Base-by-base conservation (phyloP, 2,113 vertebrate genomes). In the rabbit (Oryctolagus cuniculus) region DNA sequence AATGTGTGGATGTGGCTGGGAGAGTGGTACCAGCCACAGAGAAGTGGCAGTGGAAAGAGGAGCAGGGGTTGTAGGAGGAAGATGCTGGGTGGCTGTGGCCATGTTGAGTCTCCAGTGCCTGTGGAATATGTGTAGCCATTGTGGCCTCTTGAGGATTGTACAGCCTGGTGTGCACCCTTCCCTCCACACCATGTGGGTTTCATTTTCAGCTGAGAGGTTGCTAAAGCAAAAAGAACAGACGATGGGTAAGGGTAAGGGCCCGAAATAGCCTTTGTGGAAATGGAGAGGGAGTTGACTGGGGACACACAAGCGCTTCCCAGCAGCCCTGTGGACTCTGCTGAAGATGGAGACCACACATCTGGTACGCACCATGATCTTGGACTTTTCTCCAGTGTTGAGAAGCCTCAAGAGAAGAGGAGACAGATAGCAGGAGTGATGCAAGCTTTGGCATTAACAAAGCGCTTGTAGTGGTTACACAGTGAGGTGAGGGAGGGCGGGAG, bases 381-480 rank as follows among this genome's bases (percentile, higher is more conserved):
- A 9, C 34, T 15, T 93, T 85, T 84, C 86, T 92, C 73, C 66
- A 80, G 74, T 64, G 55, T 24, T 67, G 38, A 92, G 63, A 80
- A 89, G 87, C 70, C 84, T 84, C 67, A 83, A 58, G 61, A 89
- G 72, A 63, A 94, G 64, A 88, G 69, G 49, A 61, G 78, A 29
- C 34, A 70, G 49, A 78, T 3, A 49, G 5, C 21, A 74, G 49
- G 75, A 63, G n/a, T 38, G 8, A n/a, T 61, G 36, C 2, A 74
- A 89, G 22, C 49, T 31, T 44, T 75, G 55, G 69, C 29, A 21
- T 75, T 36, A 73, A 78, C 38, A 44, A 72, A 81, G 51, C 69
- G 44, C 44, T 29, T 55, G 4, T 4, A 31, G 61, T 53, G 70
- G 58, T 66, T 53, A 61, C 8, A 90, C 49, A 77, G 34, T n/a